These are phyloP conservation scores for Pristis pectinata DNA, from an alignment of 2,797 vertebrate species.

Conservation along the genomic window DNA sequence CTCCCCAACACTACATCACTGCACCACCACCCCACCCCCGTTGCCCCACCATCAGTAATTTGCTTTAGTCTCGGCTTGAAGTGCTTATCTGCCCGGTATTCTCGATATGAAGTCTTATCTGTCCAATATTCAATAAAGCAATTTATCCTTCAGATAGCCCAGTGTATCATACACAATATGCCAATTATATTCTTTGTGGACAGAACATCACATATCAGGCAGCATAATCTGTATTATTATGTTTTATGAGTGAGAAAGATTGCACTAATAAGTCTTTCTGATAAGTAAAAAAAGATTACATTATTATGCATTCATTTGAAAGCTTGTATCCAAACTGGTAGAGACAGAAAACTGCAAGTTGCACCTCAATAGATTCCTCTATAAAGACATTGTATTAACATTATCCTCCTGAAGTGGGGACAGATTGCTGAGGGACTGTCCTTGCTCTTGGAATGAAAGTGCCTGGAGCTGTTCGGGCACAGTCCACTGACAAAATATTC, in stretches of 20 bases:
- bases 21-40: too few relatives aligned
- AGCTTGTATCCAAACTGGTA: neutral
- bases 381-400: neutral
- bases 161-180: neutral
- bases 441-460: neutral
- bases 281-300: constrained; percentile 13
- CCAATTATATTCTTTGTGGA: constrained; percentile 24
- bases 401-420: neutral
- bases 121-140: constrained; percentile 26
- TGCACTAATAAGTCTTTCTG: neutral
- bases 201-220: constrained; percentile 10
- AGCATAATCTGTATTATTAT: constrained; percentile 5
- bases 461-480: neutral
- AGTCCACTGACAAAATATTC: neutral
- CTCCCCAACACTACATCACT: too few relatives aligned
- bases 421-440: neutral
- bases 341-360: neutral
- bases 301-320: neutral
- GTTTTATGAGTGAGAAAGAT: constrained; percentile 25
- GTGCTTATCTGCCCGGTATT: neutral
- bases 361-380: neutral
- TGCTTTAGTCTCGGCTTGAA: neutral
- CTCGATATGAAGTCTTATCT: constrained; percentile 23
- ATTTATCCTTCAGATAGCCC: constrained; percentile 14
- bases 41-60: neutral